Evolutionary conservation across 2,888 invertebrate species (phyloP).

Genomic region (Rosalia funebris): DNA sequence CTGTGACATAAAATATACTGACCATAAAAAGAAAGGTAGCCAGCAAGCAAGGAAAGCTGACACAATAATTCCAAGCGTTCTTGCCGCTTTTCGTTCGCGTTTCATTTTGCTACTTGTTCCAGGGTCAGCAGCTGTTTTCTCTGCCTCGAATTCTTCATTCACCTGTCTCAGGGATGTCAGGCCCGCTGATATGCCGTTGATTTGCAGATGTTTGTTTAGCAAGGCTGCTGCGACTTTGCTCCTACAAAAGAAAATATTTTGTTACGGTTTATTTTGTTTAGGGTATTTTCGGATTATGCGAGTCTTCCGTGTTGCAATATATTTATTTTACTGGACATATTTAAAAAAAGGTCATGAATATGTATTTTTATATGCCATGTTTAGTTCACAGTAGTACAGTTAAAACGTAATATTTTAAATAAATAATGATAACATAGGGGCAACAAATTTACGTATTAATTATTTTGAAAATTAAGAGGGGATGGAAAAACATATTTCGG

Average conservation of each 20-base stretch:
- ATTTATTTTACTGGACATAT: neutral
- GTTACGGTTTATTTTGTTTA: slow-evolving; percentile 12
- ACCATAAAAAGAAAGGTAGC: slow-evolving; percentile 96
- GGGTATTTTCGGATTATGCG: slow-evolving; percentile 4
- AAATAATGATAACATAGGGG: too few relatives aligned
- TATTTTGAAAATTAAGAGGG: too few relatives aligned
- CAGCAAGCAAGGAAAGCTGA: slow-evolving; percentile 95
- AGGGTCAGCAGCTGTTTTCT: slow-evolving; percentile 63
- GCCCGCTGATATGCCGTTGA: slow-evolving; percentile 85
- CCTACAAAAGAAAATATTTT: slow-evolving; percentile 66
- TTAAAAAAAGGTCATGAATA: neutral
- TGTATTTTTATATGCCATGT: too few relatives aligned
- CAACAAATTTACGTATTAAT: too few relatives aligned
- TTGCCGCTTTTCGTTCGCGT: slow-evolving; percentile 88
- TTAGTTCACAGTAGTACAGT: too few relatives aligned
- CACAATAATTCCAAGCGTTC: slow-evolving; percentile 96
- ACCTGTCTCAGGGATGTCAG: slow-evolving; percentile 65
- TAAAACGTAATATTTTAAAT: too few relatives aligned
- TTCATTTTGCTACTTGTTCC: slow-evolving; percentile 86
- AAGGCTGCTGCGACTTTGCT: slow-evolving; percentile 89
- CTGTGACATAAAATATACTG: slow-evolving; percentile 52
- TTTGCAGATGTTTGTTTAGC: slow-evolving; percentile 88
- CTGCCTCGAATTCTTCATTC: slow-evolving; percentile 54
- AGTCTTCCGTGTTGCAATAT: neutral
- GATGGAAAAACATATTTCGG: too few relatives aligned